These are phyloP conservation scores for Criorhina ranunculi DNA, from an alignment of 2,888 invertebrate genomes.

Conservation along the genomic window DNA sequence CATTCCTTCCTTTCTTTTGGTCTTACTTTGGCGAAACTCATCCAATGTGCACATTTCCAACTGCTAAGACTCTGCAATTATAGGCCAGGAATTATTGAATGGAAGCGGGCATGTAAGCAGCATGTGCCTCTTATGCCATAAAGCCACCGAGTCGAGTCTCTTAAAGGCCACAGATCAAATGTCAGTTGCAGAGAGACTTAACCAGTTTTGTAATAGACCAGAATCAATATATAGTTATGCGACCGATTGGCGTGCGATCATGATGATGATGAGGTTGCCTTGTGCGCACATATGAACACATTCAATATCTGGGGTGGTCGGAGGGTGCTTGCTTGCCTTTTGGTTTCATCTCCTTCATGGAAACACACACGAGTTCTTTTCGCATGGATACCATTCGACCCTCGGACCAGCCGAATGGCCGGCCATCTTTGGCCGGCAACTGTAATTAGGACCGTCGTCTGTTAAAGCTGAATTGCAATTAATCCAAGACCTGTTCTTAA, in stretches of 20 bases:
- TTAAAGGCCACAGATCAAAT: slow-evolving; percentile 77
- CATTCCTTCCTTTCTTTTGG: slow-evolving; percentile 35
- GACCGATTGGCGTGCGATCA: slow-evolving; percentile 52
- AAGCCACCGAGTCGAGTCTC: slow-evolving; percentile 55
- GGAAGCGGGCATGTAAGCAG: slow-evolving; percentile 57
- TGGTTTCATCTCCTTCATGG: slow-evolving; percentile 52
- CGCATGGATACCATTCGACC: slow-evolving; percentile 11
- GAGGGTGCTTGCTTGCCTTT: slow-evolving; percentile 49
- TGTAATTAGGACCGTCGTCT: slow-evolving; percentile 68
- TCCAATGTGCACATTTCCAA: background rate
- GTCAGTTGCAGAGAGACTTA: slow-evolving; percentile 69
- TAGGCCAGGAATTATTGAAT: slow-evolving; percentile 65
- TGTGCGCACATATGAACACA: background rate
- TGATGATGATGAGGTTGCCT: slow-evolving; percentile 39
- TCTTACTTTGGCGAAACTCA: slow-evolving; percentile 19
- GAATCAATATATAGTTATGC: slow-evolving; percentile 63
- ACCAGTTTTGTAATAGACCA: slow-evolving; percentile 76
- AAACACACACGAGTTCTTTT: slow-evolving; percentile 37
- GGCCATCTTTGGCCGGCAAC: slow-evolving; percentile 39
- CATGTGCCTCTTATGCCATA: slow-evolving; percentile 64
- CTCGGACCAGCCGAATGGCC: background rate
- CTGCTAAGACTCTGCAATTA: slow-evolving; percentile 50
- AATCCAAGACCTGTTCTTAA: slow-evolving; percentile 64
- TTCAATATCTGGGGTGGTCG: slow-evolving; percentile 12
- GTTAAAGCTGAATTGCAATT: slow-evolving; percentile 51